Percentiles rank a stretch among this genome's conserved stretches.
Evolutionary conservation across 2,797 vertebrate species (phyloP).

Genomic region (Telmatherina bonti): DNA sequence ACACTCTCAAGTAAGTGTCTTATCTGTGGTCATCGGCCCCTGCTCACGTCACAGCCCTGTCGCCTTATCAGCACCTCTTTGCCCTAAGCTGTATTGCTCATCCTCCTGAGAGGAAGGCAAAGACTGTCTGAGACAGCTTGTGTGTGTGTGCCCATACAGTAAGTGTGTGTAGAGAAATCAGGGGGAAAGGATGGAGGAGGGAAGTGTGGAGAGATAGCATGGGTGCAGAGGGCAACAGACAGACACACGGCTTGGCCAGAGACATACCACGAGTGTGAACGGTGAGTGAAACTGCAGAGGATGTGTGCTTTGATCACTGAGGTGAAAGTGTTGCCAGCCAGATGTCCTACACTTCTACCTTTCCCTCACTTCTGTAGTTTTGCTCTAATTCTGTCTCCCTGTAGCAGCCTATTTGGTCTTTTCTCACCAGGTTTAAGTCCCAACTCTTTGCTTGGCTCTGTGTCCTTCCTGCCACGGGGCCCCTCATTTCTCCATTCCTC

Average conservation of each 20-base stretch:
- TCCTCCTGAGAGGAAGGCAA: conserved; percentile 58
- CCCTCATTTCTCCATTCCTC: conserved; percentile 39
- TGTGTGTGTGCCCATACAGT: conserved; percentile 22
- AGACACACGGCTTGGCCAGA: conserved; percentile 63
- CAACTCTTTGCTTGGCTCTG: conserved; percentile 39
- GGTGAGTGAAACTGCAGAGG: conserved; percentile 54
- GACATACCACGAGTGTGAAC: conserved; percentile 37
- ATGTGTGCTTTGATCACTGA: conserved; percentile 66
- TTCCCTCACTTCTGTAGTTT: conserved; percentile 27
- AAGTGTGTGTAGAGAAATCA: conserved; percentile 26
- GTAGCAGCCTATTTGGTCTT: conserved; percentile 26
- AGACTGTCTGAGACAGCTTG: conserved; percentile 30
- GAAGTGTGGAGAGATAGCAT: conserved; percentile 63
- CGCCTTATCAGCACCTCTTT: conserved; percentile 76
- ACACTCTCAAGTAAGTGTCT: conserved; percentile 28
- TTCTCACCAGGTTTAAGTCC: conserved; percentile 45
- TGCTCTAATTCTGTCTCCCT: conserved; percentile 60
- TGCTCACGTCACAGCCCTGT: conserved; percentile 75
- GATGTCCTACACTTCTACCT: conserved; percentile 51
- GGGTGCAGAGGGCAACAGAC: conserved; percentile 76
- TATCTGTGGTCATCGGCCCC: conserved; percentile 75
- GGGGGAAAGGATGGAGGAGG: conserved; percentile 35
- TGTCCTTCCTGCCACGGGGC: conserved; percentile 60
- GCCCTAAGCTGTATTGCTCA: conserved; percentile 66
- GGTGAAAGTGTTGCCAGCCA: conserved; percentile 66